These are phyloP conservation scores for Lithophane socia DNA, from an alignment of 2,888 invertebrate species.

Conservation along the genomic window DNA sequence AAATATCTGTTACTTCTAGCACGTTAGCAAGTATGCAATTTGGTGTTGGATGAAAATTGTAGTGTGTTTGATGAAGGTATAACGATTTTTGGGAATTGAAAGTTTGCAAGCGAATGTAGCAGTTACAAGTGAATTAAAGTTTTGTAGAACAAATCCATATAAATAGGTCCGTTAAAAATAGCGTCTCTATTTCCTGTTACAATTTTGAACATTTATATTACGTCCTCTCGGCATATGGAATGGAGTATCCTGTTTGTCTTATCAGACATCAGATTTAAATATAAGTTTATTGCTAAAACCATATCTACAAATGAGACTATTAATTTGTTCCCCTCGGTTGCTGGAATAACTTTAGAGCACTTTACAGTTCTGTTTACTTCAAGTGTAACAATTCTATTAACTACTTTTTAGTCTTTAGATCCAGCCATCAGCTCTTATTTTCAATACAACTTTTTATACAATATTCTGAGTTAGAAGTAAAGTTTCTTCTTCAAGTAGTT, in stretches of 20 bases:
- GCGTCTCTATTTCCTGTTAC: background rate
- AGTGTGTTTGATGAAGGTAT: background rate
- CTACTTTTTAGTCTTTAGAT: constrained; percentile 4
- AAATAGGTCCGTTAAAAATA: background rate
- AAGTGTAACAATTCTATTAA: constrained; percentile 23
- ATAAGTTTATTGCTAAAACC: background rate
- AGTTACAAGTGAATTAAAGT: background rate
- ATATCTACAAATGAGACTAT: background rate
- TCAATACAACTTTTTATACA: background rate
- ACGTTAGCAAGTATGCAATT: constrained; percentile 45
- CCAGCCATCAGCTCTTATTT: background rate
- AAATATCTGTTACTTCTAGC: constrained; percentile 53
- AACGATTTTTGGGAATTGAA: background rate
- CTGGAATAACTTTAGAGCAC: constrained; percentile 7
- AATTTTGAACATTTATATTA: constrained; percentile 3
- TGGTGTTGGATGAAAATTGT: constrained; percentile 13
- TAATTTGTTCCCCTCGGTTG: background rate
- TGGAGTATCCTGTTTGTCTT: constrained; percentile 2
- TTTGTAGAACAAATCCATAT: background rate
- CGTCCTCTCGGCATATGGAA: background rate
- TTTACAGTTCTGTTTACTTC: constrained; percentile 1
- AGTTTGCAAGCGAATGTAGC: background rate
- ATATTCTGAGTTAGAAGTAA: background rate
- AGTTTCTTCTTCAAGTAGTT: constrained; percentile 2
- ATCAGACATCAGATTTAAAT: constrained; percentile 5